Evolutionary conservation across 2,113 vertebrate genomes (phyloP).

Genomic region (Gymnobelideus leadbeateri): DNA sequence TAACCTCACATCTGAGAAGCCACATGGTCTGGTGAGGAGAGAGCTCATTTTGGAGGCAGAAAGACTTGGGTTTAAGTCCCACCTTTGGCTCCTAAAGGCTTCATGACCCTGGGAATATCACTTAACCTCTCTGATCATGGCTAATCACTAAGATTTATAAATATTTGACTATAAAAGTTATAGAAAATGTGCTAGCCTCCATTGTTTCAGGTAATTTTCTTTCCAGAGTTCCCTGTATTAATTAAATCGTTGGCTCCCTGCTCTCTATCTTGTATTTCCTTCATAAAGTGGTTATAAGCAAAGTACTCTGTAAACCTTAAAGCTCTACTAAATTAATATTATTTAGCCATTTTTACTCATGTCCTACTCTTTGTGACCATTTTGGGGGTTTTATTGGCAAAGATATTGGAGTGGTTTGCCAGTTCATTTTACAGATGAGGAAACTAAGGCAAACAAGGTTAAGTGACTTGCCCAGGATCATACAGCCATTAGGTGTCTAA

Average conservation of each 20-base stretch:
- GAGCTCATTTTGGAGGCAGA: background rate
- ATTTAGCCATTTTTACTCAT: background rate
- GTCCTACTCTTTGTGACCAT: background rate
- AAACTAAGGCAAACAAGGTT: background rate
- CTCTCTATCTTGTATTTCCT: background rate
- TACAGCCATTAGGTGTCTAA: background rate
- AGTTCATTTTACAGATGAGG: too few relatives aligned
- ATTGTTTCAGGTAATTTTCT: background rate
- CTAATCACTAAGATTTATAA: too few relatives aligned
- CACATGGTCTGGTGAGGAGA: background rate
- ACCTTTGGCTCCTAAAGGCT: too few relatives aligned
- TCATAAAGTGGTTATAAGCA: background rate
- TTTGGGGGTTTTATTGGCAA: too few relatives aligned
- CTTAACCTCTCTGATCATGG: too few relatives aligned
- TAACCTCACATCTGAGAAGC: background rate
- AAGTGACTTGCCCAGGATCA: background rate
- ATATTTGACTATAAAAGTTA: background rate
- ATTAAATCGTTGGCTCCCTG: background rate
- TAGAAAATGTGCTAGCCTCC: background rate
- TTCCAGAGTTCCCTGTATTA: background rate
- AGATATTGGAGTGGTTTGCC: too few relatives aligned
- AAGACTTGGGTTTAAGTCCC: background rate
- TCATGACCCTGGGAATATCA: too few relatives aligned
- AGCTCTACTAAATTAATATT: background rate
- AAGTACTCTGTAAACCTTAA: background rate